Conservation (phyloP, 2,113 vertebrate genomes). For the Dendrocopos noguchii region DNA sequence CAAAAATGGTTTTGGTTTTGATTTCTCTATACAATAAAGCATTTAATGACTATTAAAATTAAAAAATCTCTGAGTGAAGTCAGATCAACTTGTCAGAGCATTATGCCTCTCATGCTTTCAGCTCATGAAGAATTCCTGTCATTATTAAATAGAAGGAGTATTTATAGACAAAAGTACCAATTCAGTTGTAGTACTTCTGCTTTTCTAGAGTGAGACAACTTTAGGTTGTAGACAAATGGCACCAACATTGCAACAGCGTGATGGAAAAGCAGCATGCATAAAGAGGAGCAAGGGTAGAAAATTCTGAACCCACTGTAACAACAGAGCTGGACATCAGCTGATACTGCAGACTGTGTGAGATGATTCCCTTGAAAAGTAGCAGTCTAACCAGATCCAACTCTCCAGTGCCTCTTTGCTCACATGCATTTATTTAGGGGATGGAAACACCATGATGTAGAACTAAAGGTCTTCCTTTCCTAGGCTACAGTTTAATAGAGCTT, state of each 20-base stretch:
- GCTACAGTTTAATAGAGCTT: conserved; percentile 26
- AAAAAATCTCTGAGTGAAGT: background rate
- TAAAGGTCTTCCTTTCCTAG: background rate
- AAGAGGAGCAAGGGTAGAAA: background rate
- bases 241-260: background rate
- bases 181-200: background rate
- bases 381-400: background rate
- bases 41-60: background rate
- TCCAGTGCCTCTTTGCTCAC: background rate
- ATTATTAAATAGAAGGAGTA: background rate
- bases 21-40: background rate
- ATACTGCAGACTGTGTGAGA: background rate
- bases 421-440: background rate
- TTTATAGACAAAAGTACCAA: background rate
- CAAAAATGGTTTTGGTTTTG: background rate
- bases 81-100: background rate
- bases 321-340: background rate
- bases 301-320: accelerated
- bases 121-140: background rate
- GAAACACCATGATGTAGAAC: background rate
- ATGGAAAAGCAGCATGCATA: background rate
- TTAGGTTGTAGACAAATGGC: background rate
- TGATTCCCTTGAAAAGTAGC: background rate
- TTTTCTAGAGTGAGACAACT: background rate
- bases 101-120: background rate